Conservation (phyloP, 2,797 vertebrate genomes). For the Acropternis orthonyx region DNA sequence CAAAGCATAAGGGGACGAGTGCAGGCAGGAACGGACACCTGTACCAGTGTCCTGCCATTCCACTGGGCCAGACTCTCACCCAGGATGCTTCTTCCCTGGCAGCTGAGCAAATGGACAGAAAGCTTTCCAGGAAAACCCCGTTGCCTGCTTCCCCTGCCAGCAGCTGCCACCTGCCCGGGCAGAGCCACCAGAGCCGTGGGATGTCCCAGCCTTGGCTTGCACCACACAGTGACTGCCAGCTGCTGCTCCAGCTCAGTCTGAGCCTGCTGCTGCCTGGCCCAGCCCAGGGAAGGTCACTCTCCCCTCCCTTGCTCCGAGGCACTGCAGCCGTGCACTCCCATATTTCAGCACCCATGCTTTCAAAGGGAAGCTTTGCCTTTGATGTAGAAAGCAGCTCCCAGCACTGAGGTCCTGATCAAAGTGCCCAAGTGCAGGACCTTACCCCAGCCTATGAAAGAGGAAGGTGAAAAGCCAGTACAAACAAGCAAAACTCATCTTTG, state of each 20-base stretch:
- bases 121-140: background rate
- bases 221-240: background rate
- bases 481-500: background rate
- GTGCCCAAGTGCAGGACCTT: background rate
- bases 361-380: background rate
- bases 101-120: fast-evolving
- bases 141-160: background rate
- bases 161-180: background rate
- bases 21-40: background rate
- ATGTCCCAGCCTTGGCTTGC: background rate
- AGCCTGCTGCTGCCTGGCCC: background rate
- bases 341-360: background rate
- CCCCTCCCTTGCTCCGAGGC: fast-evolving
- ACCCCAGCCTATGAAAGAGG: background rate
- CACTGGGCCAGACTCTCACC: background rate
- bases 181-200: fast-evolving
- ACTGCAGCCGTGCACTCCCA: fast-evolving
- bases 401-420: background rate
- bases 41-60: background rate
- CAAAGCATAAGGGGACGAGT: background rate
- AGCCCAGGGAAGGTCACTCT: background rate
- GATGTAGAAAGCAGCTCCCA: background rate
- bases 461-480: background rate
- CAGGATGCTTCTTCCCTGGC: background rate
- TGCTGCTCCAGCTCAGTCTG: background rate